Evolutionary conservation across 2,888 invertebrate species (phyloP).

Genomic region (Epirrita christyi): DNA sequence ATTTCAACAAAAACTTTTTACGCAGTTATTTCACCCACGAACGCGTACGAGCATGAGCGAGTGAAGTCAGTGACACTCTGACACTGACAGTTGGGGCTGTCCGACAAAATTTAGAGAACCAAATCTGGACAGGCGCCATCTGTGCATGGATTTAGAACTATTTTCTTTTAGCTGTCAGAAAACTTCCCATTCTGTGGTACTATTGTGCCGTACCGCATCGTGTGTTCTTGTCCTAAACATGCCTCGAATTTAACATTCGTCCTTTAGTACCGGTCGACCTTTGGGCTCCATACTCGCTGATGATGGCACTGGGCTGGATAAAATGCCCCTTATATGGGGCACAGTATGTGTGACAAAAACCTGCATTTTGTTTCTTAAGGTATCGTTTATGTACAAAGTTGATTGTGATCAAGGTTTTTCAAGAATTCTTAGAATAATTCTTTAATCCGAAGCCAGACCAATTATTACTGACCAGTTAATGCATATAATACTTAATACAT

Average conservation of each 20-base stretch:
- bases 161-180: no score
- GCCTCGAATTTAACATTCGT: conserved; percentile 7
- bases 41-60: no score
- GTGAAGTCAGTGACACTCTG: no score
- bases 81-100: no score
- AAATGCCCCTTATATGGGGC: conserved; percentile 16
- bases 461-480: neutral
- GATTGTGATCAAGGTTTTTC: conserved; percentile 10
- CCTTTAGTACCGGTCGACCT: conserved; percentile 18
- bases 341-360: conserved; percentile 8
- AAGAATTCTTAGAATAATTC: neutral
- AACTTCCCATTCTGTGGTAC: no score
- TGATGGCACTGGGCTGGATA: conserved; percentile 19
- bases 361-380: neutral
- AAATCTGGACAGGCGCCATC: no score
- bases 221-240: neutral
- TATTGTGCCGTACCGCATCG: neutral
- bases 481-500: no score
- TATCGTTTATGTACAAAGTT: neutral
- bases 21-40: no score
- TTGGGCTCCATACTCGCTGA: conserved; percentile 16
- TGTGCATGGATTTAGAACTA: no score
- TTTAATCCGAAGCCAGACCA: neutral
- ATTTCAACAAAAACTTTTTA: no score
- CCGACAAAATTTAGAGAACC: no score